Base-by-base conservation (phyloP, 2,797 vertebrate genomes). In the Chrysolophus pictus region DNA sequence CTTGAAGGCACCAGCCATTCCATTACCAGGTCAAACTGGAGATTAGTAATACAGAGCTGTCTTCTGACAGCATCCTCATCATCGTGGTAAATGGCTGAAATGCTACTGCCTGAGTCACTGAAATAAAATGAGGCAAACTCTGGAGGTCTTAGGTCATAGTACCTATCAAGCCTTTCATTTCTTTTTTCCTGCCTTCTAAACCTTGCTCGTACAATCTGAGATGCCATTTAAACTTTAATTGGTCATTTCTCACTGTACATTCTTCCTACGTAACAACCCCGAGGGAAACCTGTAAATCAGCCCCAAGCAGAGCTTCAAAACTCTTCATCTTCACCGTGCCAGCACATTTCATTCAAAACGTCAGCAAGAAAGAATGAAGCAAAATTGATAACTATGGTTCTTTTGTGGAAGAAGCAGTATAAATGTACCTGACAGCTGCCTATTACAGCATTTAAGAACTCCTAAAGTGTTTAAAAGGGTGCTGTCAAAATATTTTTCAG, bases 401-500 rank as follows among this genome's bases (percentile, higher is more conserved):
- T 82, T 93, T 84, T 90, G 83, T 76, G 74, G 92, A 53, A 96
- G 92, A 67, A 85, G 79, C 80, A 91, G 63, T 64, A 56, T 60
- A 86, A 86, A 88, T 23, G 76, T 92, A 90, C 68, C 83, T 95
- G 95, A 95, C 89, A 96, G 94, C 83, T 95, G 95, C 92, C 91
- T 96, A 93, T 96, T 94, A 93, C 15, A 51, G 47, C 64, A 74
- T 67, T 69, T 79, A 81, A 90, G 70, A 51, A 60, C 53, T 92
- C 71, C 71, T 67, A 8, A 14, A 82, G 44, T 51, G 37, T 75
- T 96, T 92, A 75, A 92, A 95, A 95, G 2, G 15, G 51, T 65
- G 73, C 82, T 94, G 93, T 94, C 93, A 95, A 93, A 94, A 96
- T 96, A 96, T 92, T 95, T 90, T 71, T 11, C n/a, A 37, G 90